A percentile compares a stretch with the other conserved stretches of the same genome.
Evolutionary conservation across 2,113 vertebrate species (phyloP).

Genomic region (Sialia sialis): DNA sequence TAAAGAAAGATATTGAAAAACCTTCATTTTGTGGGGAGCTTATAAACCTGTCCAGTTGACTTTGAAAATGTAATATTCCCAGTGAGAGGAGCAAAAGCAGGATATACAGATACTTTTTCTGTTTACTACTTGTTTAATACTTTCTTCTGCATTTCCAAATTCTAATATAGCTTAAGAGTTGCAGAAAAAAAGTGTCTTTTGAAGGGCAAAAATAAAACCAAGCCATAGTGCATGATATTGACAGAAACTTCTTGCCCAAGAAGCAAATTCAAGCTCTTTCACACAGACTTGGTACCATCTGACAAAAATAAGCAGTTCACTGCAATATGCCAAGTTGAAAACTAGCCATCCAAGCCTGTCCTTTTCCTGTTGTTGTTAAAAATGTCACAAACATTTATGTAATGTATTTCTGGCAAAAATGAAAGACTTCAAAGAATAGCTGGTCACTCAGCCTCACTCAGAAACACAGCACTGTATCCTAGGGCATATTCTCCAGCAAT

Average conservation of each 20-base stretch:
- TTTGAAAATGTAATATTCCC: background rate
- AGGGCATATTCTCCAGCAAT: background rate
- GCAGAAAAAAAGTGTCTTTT: background rate
- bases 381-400: background rate
- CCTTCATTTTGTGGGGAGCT: background rate
- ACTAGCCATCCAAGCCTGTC: background rate
- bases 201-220: background rate
- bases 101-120: background rate
- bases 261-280: background rate
- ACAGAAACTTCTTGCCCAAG: background rate
- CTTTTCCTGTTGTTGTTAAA: background rate
- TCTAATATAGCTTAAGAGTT: background rate
- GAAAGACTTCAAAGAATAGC: background rate
- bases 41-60: background rate
- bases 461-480: accelerated
- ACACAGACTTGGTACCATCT: background rate
- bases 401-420: background rate
- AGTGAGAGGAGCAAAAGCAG: background rate
- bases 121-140: background rate
- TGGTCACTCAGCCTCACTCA: background rate
- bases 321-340: background rate
- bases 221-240: no score
- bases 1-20: background rate
- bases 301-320: background rate
- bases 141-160: background rate